Conservation (phyloP, 92 coral and sea anemone genomes). For the Micromussa lordhowensis region DNA sequence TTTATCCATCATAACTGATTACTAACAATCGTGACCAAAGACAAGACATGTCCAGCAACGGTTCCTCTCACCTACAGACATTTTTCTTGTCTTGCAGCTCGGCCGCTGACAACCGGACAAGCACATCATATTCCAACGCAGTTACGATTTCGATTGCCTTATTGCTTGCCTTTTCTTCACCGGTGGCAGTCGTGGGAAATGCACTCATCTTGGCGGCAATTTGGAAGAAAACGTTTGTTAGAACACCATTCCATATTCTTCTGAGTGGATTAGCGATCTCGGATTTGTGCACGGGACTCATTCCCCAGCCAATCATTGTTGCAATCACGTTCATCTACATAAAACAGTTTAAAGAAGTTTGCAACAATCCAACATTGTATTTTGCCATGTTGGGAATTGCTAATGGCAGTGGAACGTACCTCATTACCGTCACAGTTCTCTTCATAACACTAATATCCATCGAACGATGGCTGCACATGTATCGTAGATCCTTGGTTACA, state of each 20-base stretch:
- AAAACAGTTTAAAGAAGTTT: too few relatives aligned
- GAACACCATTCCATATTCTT: slow-evolving; percentile 6
- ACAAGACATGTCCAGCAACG: too few relatives aligned
- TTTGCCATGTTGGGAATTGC: not conserved
- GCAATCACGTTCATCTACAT: not conserved
- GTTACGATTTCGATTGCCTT: too few relatives aligned
- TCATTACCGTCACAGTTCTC: not conserved
- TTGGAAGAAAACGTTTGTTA: slow-evolving; percentile 1
- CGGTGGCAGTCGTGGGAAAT: not conserved
- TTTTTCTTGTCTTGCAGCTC: too few relatives aligned
- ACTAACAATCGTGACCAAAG: not conserved
- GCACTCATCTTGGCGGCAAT: slow-evolving; percentile 13
- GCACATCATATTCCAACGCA: too few relatives aligned
- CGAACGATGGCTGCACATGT: slow-evolving; percentile 26
- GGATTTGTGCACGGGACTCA: slow-evolving; percentile 1
- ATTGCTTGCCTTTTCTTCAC: too few relatives aligned
- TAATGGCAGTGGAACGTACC: not conserved
- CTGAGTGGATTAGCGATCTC: slow-evolving; percentile 23
- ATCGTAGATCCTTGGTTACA: slow-evolving; percentile 12
- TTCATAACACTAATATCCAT: not conserved
- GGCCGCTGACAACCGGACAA: too few relatives aligned
- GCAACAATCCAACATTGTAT: too few relatives aligned
- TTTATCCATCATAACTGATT: not conserved
- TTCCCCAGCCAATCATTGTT: not conserved
- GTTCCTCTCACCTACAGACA: too few relatives aligned